These are phyloP conservation scores for Petrocephalus schoutedeni DNA, from an alignment of 2,797 vertebrate species.

Conservation along the genomic window DNA sequence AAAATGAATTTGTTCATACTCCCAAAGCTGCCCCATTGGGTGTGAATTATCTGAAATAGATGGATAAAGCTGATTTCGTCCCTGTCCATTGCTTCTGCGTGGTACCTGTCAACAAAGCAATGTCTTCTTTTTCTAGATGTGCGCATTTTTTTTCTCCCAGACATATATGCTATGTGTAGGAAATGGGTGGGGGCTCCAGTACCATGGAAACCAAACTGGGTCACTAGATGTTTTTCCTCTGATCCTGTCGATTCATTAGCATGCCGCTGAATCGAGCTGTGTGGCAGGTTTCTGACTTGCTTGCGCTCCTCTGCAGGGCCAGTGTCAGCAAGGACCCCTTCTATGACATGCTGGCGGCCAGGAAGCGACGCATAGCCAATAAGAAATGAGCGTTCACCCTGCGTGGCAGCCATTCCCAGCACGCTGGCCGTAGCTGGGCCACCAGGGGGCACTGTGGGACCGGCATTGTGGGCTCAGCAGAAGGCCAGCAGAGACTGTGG, in stretches of 20 bases:
- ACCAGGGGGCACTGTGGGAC: conserved; percentile 1
- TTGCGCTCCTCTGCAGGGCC: conserved; percentile 66
- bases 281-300: background rate
- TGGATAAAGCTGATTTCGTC: background rate
- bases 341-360: conserved; percentile 91
- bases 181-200: conserved; percentile 43
- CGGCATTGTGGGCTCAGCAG: background rate
- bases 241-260: conserved; percentile 52
- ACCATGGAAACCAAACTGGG: conserved; percentile 74
- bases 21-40: background rate
- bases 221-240: conserved; percentile 55
- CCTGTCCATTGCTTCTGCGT: background rate
- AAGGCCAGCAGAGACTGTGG: background rate
- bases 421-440: background rate
- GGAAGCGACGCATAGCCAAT: conserved; percentile 87
- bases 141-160: background rate
- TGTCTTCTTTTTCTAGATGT: conserved; percentile 2
- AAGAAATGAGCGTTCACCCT: conserved; percentile 72
- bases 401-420: background rate
- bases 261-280: background rate
- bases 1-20: background rate
- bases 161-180: background rate
- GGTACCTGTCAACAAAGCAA: background rate
- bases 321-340: conserved; percentile 89
- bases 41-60: background rate